These are phyloP conservation scores for Corythornis madagascariensis DNA, from an alignment of 2,113 vertebrate genomes.

Conservation along the genomic window DNA sequence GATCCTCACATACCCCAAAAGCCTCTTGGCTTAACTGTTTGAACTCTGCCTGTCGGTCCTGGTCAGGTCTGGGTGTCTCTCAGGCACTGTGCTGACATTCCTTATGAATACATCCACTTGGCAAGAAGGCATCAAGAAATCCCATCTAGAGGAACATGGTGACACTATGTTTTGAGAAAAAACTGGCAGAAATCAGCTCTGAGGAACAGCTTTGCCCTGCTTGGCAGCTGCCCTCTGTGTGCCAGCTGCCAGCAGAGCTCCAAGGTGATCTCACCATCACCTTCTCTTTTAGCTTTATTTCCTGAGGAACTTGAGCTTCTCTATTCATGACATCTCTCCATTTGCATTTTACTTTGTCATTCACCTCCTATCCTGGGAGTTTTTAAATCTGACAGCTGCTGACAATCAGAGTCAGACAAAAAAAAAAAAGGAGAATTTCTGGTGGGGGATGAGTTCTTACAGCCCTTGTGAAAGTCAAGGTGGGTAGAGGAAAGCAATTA, in stretches of 20 bases:
- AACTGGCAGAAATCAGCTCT: not conserved
- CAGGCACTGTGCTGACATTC: not conserved
- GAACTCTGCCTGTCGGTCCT: not conserved
- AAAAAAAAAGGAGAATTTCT: not conserved
- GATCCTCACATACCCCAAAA: not conserved
- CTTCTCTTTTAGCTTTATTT: slow-evolving; percentile 3
- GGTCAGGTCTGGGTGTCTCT: fast-evolving
- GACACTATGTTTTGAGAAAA: not conserved
- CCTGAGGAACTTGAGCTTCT: not conserved
- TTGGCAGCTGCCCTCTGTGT: not conserved
- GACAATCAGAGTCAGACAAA: not conserved
- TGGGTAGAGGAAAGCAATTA: not conserved
- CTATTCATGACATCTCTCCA: not conserved
- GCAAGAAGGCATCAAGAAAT: not conserved
- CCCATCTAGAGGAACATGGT: not conserved
- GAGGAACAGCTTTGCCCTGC: not conserved
- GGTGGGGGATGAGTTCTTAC: not conserved
- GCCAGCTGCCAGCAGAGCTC: not conserved
- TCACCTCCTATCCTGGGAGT: not conserved
- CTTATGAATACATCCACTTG: not conserved
- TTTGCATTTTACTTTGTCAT: not conserved
- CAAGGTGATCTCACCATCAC: not conserved
- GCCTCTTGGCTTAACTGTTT: not conserved
- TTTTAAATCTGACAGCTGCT: slow-evolving; percentile 6
- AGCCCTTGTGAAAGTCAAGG: not conserved